phyloP scores from a whole-genome alignment of 2,113 vertebrate genomes.

The Ameiurus melas region DNA sequence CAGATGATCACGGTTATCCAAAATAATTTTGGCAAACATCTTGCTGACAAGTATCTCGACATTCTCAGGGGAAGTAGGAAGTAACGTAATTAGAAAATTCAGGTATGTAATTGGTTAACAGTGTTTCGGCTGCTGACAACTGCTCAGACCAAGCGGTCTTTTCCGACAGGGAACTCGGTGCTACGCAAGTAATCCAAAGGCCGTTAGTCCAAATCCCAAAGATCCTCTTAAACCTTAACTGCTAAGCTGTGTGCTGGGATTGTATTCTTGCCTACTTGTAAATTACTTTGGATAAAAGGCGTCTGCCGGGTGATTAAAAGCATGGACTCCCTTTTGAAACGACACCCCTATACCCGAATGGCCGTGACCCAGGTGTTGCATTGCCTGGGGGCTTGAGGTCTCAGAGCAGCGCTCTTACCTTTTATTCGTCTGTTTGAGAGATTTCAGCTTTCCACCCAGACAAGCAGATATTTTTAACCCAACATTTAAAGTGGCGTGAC shows the following conservation, averaged over 20 bases:
- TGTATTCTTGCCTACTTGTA: not conserved
- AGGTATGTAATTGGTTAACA: not conserved
- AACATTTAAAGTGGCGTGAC: not conserved
- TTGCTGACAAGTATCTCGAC: not conserved
- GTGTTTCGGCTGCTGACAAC: not conserved
- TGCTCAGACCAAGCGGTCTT: not conserved
- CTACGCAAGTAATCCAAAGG: too few relatives aligned
- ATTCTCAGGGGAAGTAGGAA: not conserved
- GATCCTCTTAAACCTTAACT: not conserved
- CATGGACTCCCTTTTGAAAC: not conserved
- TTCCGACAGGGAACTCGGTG: not conserved
- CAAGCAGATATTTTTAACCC: not conserved
- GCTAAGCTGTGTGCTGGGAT: not conserved
- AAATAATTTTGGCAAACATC: not conserved
- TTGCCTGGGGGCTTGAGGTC: constrained; percentile 14
- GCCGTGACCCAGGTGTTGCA: constrained; percentile 43
- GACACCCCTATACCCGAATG: not conserved
- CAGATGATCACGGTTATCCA: not conserved
- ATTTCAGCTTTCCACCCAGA: constrained; percentile 23
- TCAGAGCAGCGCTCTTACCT: not conserved
- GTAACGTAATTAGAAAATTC: not conserved
- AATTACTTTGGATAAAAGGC: not conserved
- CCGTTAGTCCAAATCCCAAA: not conserved
- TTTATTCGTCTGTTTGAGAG: not conserved
- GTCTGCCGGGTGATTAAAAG: not conserved